Evolutionary conservation across 2,113 vertebrate species (phyloP), one percentile per base, ranked within the genome.

Genomic region (Cynopterus brachyotis): DNA sequence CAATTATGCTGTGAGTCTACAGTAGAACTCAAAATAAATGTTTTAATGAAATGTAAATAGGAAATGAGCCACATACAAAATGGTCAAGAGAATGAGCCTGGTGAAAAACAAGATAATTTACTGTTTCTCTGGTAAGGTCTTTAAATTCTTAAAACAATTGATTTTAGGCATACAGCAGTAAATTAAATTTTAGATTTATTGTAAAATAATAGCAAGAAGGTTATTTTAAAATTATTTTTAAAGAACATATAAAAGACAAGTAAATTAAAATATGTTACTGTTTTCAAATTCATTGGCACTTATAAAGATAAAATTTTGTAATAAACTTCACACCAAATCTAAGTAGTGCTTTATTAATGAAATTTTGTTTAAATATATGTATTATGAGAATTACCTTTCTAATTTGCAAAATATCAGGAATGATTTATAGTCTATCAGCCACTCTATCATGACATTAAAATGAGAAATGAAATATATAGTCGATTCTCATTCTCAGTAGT

Each of bases 211-310:
- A 62, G 4, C 53, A 81, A n/a, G 80, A 82, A 82, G 15, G 1
- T 94, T 91, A 91, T 80, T 97, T 83, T 93, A 70, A 91, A 87
- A 32, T 72, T 94, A 32, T 89, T 87, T 55, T 40, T 37, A 47
- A 92, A 57, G 3, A 96, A 47, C 80, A 7, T 91, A 62, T 93
- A n/a, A 96, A 75, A 81, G 10, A 59, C 32, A 70, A 64, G 26
- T 81, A 81, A 70, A 40, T 60, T 40, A 72, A 94, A 95, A 91
- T 67, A 24, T 70, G 26, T 69, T 93, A 55, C 13, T 70, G 28
- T 55, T 89, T 84, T 95, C 15, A 87, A 70, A 59, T 76, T 89
- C 82, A 19, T 94, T 90, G 45, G 12, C 19, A 35, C 6, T 76
- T 84, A 75, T 84, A 83, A 93, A 88, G 28, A 20, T 95, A 67